phyloP scores from a whole-genome alignment of 2,797 vertebrate genomes.

The Danionella dracula region DNA sequence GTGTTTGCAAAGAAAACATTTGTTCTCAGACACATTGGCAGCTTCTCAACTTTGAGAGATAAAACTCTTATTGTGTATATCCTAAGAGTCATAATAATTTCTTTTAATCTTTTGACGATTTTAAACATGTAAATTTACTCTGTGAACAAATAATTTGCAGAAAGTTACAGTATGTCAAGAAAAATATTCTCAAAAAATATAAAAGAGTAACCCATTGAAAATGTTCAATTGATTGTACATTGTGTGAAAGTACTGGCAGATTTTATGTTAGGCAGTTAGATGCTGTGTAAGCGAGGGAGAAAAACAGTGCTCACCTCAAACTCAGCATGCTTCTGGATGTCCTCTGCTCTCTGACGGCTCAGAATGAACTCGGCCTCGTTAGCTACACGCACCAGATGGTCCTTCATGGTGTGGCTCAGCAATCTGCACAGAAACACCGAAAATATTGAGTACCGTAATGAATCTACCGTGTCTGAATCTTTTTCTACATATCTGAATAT shows the following conservation, averaged over 20 bases:
- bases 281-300: not conserved
- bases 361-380: conserved; percentile 98
- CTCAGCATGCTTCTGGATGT: conserved; percentile 94
- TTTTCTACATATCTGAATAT: no score
- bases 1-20: conserved; percentile 67
- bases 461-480: no score
- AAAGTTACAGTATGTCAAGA: conserved; percentile 4
- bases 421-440: conserved; percentile 68
- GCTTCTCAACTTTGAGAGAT: conserved; percentile 51
- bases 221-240: no score
- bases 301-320: conserved; percentile 80
- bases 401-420: conserved; percentile 98
- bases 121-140: not conserved
- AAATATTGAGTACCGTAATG: not conserved
- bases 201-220: no score
- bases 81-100: conserved; percentile 8
- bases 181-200: no score
- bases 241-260: no score
- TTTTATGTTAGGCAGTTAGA: no score
- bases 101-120: conserved; percentile 4
- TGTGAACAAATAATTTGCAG: conserved; percentile 12
- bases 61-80: conserved; percentile 32
- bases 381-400: conserved; percentile 95
- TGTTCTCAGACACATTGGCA: conserved; percentile 51
- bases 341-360: conserved; percentile 92